phyloP scores from a whole-genome alignment of 2,888 invertebrate genomes.

The Lamellibrachia satsuma region DNA sequence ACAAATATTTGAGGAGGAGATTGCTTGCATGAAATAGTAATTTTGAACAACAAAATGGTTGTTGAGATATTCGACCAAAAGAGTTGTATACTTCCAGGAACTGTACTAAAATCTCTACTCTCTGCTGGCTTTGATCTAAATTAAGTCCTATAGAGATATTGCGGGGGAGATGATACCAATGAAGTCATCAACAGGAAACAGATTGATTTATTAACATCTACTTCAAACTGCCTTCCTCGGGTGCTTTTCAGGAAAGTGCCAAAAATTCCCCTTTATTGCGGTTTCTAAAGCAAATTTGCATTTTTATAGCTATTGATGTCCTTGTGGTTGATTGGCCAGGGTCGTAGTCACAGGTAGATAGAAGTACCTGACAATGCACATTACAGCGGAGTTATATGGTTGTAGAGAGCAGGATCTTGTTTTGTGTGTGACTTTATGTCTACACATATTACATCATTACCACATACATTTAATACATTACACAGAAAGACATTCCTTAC shows the following conservation, averaged over 20 bases:
- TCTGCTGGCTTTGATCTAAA: neutral
- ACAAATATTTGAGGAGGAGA: neutral
- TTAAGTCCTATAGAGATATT: neutral
- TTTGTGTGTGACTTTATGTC: neutral
- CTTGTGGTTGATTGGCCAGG: neutral
- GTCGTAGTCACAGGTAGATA: neutral
- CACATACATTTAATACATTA: neutral
- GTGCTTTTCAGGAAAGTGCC: neutral
- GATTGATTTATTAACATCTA: slow-evolving; percentile 12
- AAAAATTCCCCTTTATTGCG: neutral
- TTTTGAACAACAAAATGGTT: neutral
- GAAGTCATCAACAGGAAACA: neutral
- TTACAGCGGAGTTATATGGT: neutral
- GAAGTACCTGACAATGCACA: neutral
- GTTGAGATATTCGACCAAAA: neutral
- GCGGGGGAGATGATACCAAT: neutral
- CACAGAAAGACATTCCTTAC: neutral
- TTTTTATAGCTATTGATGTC: slow-evolving; percentile 17
- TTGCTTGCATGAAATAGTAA: neutral
- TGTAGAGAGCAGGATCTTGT: neutral
- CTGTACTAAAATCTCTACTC: neutral
- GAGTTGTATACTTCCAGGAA: neutral
- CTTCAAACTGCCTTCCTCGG: neutral
- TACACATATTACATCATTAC: neutral
- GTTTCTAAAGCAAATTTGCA: neutral